Percentiles rank a stretch among this genome's conserved stretches.
phyloP scores from a whole-genome alignment of 2,797 vertebrate genomes.

The Artibeus jamaicensis region DNA sequence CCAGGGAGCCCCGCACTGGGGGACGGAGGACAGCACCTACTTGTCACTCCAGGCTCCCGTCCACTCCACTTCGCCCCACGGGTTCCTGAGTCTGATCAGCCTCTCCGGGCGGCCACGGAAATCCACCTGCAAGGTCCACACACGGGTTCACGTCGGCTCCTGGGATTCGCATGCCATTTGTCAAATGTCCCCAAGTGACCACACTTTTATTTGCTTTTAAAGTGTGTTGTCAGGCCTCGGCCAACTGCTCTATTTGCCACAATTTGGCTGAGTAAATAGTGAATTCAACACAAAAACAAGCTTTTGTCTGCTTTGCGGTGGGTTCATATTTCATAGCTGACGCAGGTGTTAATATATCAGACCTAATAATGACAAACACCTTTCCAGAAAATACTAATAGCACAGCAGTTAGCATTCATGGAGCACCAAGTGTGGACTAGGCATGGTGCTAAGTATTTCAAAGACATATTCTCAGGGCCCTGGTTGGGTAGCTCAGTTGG shows the following conservation, averaged over 20 bases:
- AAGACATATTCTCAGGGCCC: background rate
- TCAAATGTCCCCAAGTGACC: background rate
- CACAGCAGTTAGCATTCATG: background rate
- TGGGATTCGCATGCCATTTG: too few relatives aligned
- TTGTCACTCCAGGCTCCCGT: conserved; percentile 92
- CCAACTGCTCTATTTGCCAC: background rate
- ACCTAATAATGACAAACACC: background rate
- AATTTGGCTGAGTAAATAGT: background rate
- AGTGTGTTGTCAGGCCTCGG: background rate
- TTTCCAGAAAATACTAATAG: background rate
- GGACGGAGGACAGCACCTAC: conserved; percentile 80
- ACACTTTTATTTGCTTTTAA: background rate
- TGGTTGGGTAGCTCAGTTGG: background rate
- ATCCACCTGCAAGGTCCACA: conserved; percentile 82
- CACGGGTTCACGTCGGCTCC: fast-evolving
- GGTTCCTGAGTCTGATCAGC: conserved; percentile 92
- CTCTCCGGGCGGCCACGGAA: conserved; percentile 82
- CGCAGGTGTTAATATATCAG: background rate
- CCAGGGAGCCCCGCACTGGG: background rate
- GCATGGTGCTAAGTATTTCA: background rate
- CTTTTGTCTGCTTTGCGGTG: background rate
- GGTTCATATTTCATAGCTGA: background rate
- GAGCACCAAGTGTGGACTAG: fast-evolving
- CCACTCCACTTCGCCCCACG: conserved; percentile 95
- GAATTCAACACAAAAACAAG: background rate